phyloP scores from a whole-genome alignment of 2,113 vertebrate species.

The Chlorocebus sabaeus region DNA sequence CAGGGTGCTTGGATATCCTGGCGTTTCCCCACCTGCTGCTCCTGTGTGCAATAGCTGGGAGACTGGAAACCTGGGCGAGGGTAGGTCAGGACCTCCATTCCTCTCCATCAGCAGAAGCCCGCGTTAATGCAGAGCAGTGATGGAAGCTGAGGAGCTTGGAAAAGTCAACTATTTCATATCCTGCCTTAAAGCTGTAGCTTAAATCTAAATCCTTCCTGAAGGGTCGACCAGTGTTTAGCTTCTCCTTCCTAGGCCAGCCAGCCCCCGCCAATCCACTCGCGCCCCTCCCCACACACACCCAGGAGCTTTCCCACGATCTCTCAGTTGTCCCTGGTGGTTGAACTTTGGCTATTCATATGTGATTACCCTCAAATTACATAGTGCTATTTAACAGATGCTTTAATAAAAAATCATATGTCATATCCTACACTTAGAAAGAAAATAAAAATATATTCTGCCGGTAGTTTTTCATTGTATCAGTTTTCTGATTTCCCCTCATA shows the following conservation, averaged over 20 bases:
- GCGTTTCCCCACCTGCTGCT: neutral
- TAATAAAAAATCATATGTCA: conserved; percentile 35
- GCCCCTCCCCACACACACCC: neutral
- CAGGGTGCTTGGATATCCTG: neutral
- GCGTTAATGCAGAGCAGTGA: neutral
- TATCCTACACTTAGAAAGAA: neutral
- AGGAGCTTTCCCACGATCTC: conserved; percentile 19
- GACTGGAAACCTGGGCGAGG: neutral
- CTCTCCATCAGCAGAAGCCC: neutral
- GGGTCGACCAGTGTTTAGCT: neutral
- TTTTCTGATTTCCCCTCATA: neutral
- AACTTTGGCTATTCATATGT: conserved; percentile 64
- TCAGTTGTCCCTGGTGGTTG: neutral
- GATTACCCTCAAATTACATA: conserved; percentile 51
- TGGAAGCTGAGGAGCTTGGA: neutral
- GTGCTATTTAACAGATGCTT: conserved; percentile 30
- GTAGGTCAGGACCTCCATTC: neutral
- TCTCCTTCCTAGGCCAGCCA: neutral
- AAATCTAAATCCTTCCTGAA: neutral
- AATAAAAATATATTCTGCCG: neutral
- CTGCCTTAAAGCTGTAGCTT: neutral
- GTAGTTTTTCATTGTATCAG: neutral
- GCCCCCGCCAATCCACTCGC: neutral
- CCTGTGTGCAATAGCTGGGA: too few species aligned
- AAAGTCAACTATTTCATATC: neutral